A percentile compares a stretch with the other conserved stretches of the same genome.
Conservation (phyloP, 2,113 vertebrate species). For the Lonchura striata region DNA sequence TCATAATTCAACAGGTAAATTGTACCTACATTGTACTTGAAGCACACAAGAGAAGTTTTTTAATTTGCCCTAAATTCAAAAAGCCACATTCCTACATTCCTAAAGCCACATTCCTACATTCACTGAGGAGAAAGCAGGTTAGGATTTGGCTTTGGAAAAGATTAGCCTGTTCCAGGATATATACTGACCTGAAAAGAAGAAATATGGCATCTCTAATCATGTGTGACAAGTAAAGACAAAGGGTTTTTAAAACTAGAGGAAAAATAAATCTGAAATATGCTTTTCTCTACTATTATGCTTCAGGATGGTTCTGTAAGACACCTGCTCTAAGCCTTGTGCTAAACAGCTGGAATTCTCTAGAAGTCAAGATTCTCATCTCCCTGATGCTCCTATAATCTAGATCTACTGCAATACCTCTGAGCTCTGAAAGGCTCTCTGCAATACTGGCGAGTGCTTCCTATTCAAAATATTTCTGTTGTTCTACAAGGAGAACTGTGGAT, state of each 20-base stretch:
- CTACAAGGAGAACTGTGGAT: neutral
- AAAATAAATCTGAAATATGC: neutral
- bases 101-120: neutral
- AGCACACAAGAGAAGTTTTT: neutral
- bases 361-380: neutral
- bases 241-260: neutral
- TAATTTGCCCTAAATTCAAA: neutral
- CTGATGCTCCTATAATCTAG: neutral
- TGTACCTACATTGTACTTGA: neutral
- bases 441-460: neutral
- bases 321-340: neutral
- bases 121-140: neutral
- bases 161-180: neutral
- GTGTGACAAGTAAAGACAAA: neutral
- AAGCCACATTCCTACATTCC: neutral
- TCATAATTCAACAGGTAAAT: fast-evolving
- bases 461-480: neutral
- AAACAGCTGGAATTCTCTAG: neutral
- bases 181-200: neutral
- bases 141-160: neutral
- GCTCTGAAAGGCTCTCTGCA: neutral
- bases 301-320: neutral
- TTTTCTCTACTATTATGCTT: neutral
- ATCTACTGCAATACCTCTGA: neutral
- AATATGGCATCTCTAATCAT: neutral